Evolutionary conservation across 2,888 invertebrate genomes (phyloP), one percentile per base, ranked within the genome.

Genomic region (Blastobasis adustella): DNA sequence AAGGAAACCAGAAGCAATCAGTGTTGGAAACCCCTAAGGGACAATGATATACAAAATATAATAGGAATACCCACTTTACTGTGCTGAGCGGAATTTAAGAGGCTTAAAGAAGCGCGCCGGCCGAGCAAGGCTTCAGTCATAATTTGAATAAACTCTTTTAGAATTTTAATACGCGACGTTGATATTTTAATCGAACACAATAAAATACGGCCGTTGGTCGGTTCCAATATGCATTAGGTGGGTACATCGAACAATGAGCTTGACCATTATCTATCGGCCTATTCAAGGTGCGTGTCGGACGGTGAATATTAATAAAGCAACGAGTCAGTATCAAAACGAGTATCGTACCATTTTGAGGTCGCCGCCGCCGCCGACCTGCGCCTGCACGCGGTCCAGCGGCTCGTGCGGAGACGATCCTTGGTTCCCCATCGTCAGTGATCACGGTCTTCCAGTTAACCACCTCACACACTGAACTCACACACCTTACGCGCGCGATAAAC

Each of bases 401-500:
- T 94, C 94, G 82, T 95, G 95, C 63, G 92, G 91, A 72, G 94
- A 93, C 64, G 95, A 95, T 72, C 94, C 93, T 83, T 94, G 94
- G 81, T 95, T 95, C 72, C 95, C 95, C 95, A 95, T 95, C 65
- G 61, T 81, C 57, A 50, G 50, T 54, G 58, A 57, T 59, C 53
- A 23, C 23, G 23, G 23, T 23, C 23, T 23, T 23, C 23, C 23
- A 23, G 3, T 23, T 23, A 23, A 23, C 23, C 63, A 66, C 66
- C 69, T 63, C 72, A 71, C 69, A 60, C 58, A 67, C 58, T 55
- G 56, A 62, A 69, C 63, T 61, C 65, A 66, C 60, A 62, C 67
- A 71, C 65, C 56, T 2, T 23, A 23, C 23, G 23, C 3, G 3
- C 23, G 3, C 23, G 23, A 23, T 23, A 23, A 23, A 23, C 23